phyloP scores from a whole-genome alignment of 2,113 vertebrate genomes.

The Triplophysa siluroides region DNA sequence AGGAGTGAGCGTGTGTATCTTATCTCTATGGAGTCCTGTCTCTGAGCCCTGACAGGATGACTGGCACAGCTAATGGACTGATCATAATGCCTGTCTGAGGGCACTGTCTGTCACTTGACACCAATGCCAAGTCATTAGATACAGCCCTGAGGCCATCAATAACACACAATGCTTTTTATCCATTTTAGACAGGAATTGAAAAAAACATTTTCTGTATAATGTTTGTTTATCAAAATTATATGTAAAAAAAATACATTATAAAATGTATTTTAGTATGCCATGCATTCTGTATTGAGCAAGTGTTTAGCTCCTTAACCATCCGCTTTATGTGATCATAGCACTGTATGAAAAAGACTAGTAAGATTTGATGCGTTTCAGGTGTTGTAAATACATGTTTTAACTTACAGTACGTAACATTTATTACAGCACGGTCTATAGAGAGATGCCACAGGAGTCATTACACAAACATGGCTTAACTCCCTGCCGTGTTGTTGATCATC shows the following conservation, averaged over 20 bases:
- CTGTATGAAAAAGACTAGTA: too few species aligned
- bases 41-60: slow-evolving; percentile 64
- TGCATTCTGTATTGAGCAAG: too few species aligned
- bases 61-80: slow-evolving; percentile 75
- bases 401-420: too few species aligned
- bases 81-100: slow-evolving; percentile 81
- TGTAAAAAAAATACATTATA: too few species aligned
- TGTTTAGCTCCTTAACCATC: too few species aligned
- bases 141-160: slow-evolving; percentile 46
- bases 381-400: too few species aligned
- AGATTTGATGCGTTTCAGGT: too few species aligned
- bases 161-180: slow-evolving; percentile 32
- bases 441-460: slow-evolving; percentile 9
- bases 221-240: too few species aligned
- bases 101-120: slow-evolving; percentile 77
- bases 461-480: slow-evolving; percentile 20
- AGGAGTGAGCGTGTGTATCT: slow-evolving; percentile 32
- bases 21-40: slow-evolving; percentile 20
- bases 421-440: not conserved
- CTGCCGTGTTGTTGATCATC: slow-evolving; percentile 26
- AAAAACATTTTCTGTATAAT: not conserved
- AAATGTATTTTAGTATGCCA: too few species aligned
- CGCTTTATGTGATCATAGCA: too few species aligned
- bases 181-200: not conserved
- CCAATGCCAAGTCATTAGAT: slow-evolving; percentile 77